Percentiles rank a stretch among this genome's conserved stretches.
phyloP scores from a whole-genome alignment of 2,113 vertebrate species.

The Saimiri boliviensis region DNA sequence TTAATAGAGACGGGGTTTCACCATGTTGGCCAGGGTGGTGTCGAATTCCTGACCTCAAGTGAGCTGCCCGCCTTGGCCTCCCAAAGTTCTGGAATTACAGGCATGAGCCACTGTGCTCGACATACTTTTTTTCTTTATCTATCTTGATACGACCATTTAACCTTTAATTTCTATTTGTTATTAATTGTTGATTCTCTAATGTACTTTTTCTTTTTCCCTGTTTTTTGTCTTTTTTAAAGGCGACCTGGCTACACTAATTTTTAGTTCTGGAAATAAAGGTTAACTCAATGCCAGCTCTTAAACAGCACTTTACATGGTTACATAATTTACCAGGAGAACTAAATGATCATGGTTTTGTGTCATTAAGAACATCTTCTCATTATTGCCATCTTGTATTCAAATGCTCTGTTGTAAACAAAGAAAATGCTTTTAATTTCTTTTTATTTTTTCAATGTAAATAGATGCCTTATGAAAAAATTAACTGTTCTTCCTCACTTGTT shows the following conservation, averaged over 20 bases:
- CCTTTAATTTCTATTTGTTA: slow-evolving; percentile 6
- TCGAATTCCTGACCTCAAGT: too few species aligned
- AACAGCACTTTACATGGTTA: not conserved
- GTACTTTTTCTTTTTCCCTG: not conserved
- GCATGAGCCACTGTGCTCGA: too few species aligned
- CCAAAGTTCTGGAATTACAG: too few species aligned
- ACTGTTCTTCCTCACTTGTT: not conserved
- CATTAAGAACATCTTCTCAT: not conserved
- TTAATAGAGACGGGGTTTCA: too few species aligned
- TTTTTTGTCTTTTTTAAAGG: slow-evolving; percentile 40
- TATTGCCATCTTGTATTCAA: slow-evolving; percentile 13
- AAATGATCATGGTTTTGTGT: not conserved
- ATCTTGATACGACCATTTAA: not conserved
- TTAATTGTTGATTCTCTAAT: not conserved
- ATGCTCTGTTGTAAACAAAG: slow-evolving; percentile 23
- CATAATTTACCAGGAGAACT: slow-evolving; percentile 26
- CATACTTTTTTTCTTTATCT: not conserved
- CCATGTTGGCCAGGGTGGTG: too few species aligned
- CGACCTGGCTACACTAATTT: not conserved
- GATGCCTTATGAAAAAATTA: not conserved
- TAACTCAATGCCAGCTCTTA: not conserved
- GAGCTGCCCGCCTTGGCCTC: too few species aligned
- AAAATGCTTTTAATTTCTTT: slow-evolving; percentile 7
- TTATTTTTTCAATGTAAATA: slow-evolving; percentile 4
- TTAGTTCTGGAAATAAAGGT: not conserved